Evolutionary conservation across 2,113 vertebrate genomes (phyloP).

Genomic region (Columba janthina): DNA sequence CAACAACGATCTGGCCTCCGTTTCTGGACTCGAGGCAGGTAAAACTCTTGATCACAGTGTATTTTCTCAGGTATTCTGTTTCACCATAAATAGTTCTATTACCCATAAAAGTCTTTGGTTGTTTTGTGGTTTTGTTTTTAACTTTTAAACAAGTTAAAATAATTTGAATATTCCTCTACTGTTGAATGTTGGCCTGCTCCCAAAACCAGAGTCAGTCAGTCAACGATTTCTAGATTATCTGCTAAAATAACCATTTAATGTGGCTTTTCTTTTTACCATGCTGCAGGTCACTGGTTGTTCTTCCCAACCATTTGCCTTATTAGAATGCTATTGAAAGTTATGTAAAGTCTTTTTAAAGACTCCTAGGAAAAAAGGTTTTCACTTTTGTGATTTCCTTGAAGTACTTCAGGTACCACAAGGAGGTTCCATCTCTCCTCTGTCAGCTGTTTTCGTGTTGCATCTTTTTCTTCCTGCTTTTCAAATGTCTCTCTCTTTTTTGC

Average conservation of each 20-base stretch:
- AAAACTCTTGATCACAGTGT: not conserved
- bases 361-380: not conserved
- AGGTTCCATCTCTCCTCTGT: conserved; percentile 30
- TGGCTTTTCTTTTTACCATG: not conserved
- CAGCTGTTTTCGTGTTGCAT: conserved; percentile 28
- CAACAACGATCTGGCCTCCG: accelerated
- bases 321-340: conserved; percentile 42
- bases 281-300: not conserved
- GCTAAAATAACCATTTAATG: not conserved
- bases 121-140: not conserved
- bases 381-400: conserved; percentile 48
- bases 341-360: not conserved
- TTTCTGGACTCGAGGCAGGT: not conserved
- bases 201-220: not conserved
- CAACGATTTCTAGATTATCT: not conserved
- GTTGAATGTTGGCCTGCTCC: not conserved
- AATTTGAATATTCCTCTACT: not conserved
- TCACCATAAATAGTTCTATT: not conserved
- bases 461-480: conserved; percentile 51
- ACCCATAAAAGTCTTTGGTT: not conserved
- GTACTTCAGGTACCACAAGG: not conserved
- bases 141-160: not conserved
- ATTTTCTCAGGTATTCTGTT: conserved; percentile 5
- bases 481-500: conserved; percentile 65
- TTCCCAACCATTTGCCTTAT: conserved; percentile 14